Base-by-base conservation (phyloP, 2,888 invertebrate genomes). In the Leptopilina drosophilae region DNA sequence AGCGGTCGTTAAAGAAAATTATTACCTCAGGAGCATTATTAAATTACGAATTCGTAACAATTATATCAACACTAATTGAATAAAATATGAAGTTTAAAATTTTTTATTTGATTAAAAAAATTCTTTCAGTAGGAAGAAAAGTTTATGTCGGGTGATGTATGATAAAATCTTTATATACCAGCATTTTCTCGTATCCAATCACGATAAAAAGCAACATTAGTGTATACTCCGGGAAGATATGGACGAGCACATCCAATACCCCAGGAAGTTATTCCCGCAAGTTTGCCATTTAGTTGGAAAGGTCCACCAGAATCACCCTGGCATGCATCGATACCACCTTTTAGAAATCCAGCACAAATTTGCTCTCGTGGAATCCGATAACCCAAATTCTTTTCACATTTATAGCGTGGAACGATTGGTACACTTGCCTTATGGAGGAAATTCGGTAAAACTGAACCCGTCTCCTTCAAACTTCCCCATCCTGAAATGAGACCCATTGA, bases 331-430 rank as follows among this genome's bases (percentile, higher is more conserved):
- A 84, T 93, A 14, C 94, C 94, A 12, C 94, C 94, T 81, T 92
- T 91, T 7, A 11, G 5, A 62, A 26, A 80, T 0, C 94, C 95
- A 11, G 95, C 94, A 85, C 95, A 95, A 9, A 95, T 93, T 4
- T 91, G 92, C 0, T 93, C 92, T 1, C 90, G 87, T 7, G 81
- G 82, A 94, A 94, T 2, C 93, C 93, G 9, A 62, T 62, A 62
- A 15, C 62, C 62, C 62, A 62, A 62, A 20, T 20, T 15, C 0
- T 90, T 85, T 1, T 88, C 90, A 85, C 95, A 95, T 0, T 87
- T 77, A 3, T 90, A 84, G 3, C 92, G 92, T 79, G 92, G 94
- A 6, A 94, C 92, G 84, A 93, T 92, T 0, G 94, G 94, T 0
- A 95, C 92, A 46, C 92, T 85, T 0, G 94, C 94, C 78, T 90